phyloP scores from a whole-genome alignment of 2,797 vertebrate species.

The Cercopithecus mitis region DNA sequence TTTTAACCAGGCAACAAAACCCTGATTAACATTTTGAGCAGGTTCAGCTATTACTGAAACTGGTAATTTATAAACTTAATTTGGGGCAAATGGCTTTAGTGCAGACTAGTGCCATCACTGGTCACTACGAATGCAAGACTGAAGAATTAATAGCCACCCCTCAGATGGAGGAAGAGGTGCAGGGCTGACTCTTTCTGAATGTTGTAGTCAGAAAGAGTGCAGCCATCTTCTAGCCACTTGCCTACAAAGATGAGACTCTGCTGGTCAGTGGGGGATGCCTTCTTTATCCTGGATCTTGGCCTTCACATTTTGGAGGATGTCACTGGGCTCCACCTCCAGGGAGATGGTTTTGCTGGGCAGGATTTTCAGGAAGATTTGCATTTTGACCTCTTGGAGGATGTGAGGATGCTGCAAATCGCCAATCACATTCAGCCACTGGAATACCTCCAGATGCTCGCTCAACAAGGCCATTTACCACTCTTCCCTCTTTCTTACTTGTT shows the following conservation, averaged over 20 bases:
- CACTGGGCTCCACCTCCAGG: background rate
- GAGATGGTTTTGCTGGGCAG: background rate
- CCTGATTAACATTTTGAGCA: background rate
- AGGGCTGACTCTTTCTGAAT: background rate
- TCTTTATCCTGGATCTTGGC: background rate
- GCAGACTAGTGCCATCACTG: background rate
- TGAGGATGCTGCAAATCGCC: background rate
- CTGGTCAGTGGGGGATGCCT: background rate
- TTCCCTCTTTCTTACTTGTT: background rate
- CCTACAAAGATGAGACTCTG: background rate
- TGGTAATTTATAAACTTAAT: background rate
- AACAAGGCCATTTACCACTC: background rate
- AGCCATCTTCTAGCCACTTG: background rate
- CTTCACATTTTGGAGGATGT: background rate
- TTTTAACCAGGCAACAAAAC: background rate
- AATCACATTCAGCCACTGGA: background rate
- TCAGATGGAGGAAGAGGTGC: background rate
- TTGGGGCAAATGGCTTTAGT: background rate
- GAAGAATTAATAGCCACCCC: background rate
- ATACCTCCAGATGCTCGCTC: background rate
- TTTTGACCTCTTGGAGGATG: background rate
- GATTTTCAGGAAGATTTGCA: background rate
- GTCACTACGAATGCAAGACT: background rate
- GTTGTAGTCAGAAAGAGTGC: background rate
- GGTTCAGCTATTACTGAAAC: background rate